These are phyloP conservation scores for Epistrophella euchroma DNA, from an alignment of 2,888 invertebrate species.

Conservation along the genomic window DNA sequence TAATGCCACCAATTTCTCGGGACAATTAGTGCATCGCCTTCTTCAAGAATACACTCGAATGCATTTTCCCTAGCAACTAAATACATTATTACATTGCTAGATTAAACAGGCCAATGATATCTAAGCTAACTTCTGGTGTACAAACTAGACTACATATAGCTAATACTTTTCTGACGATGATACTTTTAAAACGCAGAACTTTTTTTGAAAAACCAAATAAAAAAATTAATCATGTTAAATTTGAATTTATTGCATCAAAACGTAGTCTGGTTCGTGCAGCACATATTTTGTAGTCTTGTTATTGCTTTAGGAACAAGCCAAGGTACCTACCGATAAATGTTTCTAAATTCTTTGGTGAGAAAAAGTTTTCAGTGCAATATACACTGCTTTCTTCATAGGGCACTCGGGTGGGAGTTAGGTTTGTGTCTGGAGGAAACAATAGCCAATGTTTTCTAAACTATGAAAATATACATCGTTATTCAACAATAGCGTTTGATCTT, in stretches of 20 bases:
- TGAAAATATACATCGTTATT: conserved; percentile 31
- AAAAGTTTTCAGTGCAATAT: conserved; percentile 93
- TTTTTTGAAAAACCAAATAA: too few relatives aligned
- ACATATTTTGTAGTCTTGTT: neutral
- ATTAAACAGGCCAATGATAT: neutral
- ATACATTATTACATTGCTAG: neutral
- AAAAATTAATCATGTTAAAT: too few relatives aligned
- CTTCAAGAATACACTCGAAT: conserved; percentile 88
- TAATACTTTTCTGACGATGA: too few relatives aligned
- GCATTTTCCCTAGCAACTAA: conserved; percentile 65
- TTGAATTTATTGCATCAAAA: too few relatives aligned
- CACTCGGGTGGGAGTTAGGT: conserved; percentile 91
- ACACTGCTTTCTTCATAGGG: conserved; percentile 99
- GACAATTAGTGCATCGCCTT: conserved; percentile 94
- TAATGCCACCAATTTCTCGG: conserved; percentile 99
- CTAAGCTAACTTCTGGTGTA: neutral
- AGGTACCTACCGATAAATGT: conserved; percentile 84
- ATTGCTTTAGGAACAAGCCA: neutral
- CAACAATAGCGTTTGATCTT: neutral
- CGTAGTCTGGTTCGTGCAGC: too few relatives aligned
- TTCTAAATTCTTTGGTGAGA: conserved; percentile 86
- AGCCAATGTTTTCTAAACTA: conserved; percentile 93
- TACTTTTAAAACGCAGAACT: too few relatives aligned
- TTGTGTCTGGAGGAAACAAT: conserved; percentile 92
- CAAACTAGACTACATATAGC: neutral